Percentiles rank a stretch among this genome's conserved stretches.
These are phyloP conservation scores for Rhyzopertha dominica DNA, from an alignment of 1,140 invertebrate genomes.

Conservation along the genomic window DNA sequence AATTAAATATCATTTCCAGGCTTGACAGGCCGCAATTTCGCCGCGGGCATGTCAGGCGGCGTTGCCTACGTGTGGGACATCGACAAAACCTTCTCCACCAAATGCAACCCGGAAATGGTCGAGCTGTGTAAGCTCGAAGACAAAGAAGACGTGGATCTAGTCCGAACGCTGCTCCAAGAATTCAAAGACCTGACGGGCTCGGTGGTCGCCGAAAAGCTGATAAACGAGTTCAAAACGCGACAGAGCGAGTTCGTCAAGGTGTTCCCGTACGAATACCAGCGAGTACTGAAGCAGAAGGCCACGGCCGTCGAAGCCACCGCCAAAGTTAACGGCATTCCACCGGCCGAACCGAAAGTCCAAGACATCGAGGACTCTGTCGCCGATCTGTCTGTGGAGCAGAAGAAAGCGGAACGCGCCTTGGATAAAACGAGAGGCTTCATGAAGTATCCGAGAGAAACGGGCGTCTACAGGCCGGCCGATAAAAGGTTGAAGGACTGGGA, in stretches of 20 bases:
- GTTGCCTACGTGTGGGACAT: slow-evolving; percentile 94
- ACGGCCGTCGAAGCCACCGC: slow-evolving; percentile 40
- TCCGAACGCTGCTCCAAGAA: slow-evolving; percentile 76
- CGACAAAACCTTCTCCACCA: slow-evolving; percentile 76
- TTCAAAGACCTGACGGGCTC: slow-evolving; percentile 91
- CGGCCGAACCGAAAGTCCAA: slow-evolving; percentile 52
- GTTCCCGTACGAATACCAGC: slow-evolving; percentile 96
- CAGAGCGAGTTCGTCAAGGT: slow-evolving; percentile 89
- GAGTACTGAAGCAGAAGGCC: slow-evolving; percentile 74
- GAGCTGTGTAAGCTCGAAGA: slow-evolving; percentile 77
- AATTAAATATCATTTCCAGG: slow-evolving; percentile 53
- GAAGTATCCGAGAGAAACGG: slow-evolving; percentile 87
- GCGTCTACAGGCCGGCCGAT: slow-evolving; percentile 76
- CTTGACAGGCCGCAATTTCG: slow-evolving; percentile 89
- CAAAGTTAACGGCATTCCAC: slow-evolving; percentile 45
- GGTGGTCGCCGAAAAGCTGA: slow-evolving; percentile 70
- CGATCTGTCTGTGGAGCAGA: slow-evolving; percentile 69
- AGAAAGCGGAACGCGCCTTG: slow-evolving; percentile 71
- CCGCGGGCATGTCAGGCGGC: slow-evolving; percentile 76
- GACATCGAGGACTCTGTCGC: slow-evolving; percentile 88
- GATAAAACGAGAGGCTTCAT: slow-evolving; percentile 95
- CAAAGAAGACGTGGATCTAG: slow-evolving; percentile 73
- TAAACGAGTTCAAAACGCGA: slow-evolving; percentile 77
- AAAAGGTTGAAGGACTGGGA: slow-evolving; percentile 91
- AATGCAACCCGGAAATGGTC: slow-evolving; percentile 90